Evolutionary conservation across 2,797 vertebrate genomes (phyloP), one percentile per base, ranked within the genome.

Genomic region (Cossypha heuglini): DNA sequence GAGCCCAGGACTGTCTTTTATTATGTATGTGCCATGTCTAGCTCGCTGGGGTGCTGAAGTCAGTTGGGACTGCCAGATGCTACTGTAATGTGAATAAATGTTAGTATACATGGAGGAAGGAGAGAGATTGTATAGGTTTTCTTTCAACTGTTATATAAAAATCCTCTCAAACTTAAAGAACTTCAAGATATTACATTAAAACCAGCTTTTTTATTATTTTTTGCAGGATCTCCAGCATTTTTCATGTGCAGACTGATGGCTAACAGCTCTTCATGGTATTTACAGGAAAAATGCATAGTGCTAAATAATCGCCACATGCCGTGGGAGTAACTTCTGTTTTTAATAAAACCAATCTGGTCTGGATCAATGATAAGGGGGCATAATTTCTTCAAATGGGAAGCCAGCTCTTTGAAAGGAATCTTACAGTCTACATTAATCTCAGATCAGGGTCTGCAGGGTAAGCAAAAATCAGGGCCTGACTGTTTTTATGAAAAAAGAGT

Each of bases 291-390:
- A 94, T 92, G 94, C 89, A 93, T 94, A 91, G 95, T 96, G 96
- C 75, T 97, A 97, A 97, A 96, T 96, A 97, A 97, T 96, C 62
- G 43, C 94, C 96, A 97, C 96, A 97, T 97, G 95, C 78, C 4
- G 48, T 97, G 91, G 94, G 96, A 97, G 88, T 77, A 95, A 97
- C 94, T 97, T 97, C 96, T 98, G 97, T 97, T 97, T 98, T 94
- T 84, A 95, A 98, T 97, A 97, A 97, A 97, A 93, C 54, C 97
- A 97, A 86, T 98, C 96, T 97, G 97, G 95, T 96, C 97, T 96
- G 89, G 97, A 98, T 97, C 95, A 98, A 94, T 97, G 96, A 97
- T 97, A 97, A 98, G 96, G 82, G 92, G 93, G 81, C 96, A 97
- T 92, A 91, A 92, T 96, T 96, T 96, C 92, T 97, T 97, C 96